Conservation (phyloP, 2,797 vertebrate species). For the Amblyraja radiata region DNA sequence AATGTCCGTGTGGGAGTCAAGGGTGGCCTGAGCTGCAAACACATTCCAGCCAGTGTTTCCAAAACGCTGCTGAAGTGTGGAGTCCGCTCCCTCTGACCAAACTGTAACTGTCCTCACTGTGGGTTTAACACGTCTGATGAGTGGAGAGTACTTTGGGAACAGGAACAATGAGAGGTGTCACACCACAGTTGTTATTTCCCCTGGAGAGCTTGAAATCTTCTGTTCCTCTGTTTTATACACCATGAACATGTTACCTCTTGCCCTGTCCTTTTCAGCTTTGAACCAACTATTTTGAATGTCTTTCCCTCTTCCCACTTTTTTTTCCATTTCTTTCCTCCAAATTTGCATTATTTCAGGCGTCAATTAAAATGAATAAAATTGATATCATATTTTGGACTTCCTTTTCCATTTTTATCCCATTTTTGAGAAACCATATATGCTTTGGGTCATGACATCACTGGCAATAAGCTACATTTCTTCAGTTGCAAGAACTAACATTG, state of each 20-base stretch:
- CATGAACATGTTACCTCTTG: not conserved
- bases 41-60: no score
- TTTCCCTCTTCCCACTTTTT: not conserved
- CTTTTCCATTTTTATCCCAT: no score
- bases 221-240: not conserved
- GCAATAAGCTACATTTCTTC: not conserved
- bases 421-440: not conserved
- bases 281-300: not conserved
- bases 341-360: not conserved
- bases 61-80: no score
- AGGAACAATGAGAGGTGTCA: no score
- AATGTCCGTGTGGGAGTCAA: no score
- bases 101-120: no score
- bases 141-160: no score
- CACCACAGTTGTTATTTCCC: no score
- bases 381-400: not conserved
- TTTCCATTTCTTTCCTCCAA: not conserved
- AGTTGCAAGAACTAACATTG: not conserved
- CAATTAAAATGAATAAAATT: not conserved
- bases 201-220: not conserved
- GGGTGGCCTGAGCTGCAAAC: no score
- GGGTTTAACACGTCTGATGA: no score
- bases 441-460: not conserved
- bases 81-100: no score
- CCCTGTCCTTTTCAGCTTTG: not conserved